These are phyloP conservation scores for Crematogaster levior DNA, from an alignment of 2,888 invertebrate species.

Conservation along the genomic window DNA sequence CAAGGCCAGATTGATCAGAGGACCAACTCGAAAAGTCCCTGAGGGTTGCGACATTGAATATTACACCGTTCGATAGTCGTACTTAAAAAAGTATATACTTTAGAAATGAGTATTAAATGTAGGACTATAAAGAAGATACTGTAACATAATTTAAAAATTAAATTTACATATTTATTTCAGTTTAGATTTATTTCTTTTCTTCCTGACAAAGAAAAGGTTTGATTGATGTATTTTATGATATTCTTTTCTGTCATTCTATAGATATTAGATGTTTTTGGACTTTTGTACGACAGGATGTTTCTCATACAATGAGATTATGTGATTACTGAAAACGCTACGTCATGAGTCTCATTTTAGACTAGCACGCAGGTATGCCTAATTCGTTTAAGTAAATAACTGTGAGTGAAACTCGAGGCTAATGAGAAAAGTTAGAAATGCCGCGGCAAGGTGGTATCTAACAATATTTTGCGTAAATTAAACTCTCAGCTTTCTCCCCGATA, in stretches of 20 bases:
- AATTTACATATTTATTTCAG: not conserved
- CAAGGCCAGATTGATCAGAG: not conserved
- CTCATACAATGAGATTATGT: slow-evolving; percentile 1
- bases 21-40: not conserved
- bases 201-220: not conserved
- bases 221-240: not conserved
- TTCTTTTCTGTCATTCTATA: not conserved
- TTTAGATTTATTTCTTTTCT: not conserved
- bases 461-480: slow-evolving; percentile 71
- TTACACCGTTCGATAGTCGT: not conserved
- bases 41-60: slow-evolving; percentile 17
- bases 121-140: not conserved
- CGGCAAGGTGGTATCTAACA: slow-evolving; percentile 59
- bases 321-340: slow-evolving; percentile 18
- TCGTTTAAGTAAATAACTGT: slow-evolving; percentile 62
- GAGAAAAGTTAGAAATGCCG: slow-evolving; percentile 68
- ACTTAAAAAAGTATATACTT: not conserved
- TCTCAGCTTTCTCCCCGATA: slow-evolving; percentile 30
- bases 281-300: not conserved
- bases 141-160: not conserved
- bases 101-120: not conserved
- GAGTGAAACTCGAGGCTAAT: slow-evolving; percentile 61
- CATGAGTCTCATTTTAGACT: slow-evolving; percentile 3
- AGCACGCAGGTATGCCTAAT: slow-evolving; percentile 47
- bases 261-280: not conserved